Conservation (phyloP, 2,113 vertebrate species). For the Parus major region DNA sequence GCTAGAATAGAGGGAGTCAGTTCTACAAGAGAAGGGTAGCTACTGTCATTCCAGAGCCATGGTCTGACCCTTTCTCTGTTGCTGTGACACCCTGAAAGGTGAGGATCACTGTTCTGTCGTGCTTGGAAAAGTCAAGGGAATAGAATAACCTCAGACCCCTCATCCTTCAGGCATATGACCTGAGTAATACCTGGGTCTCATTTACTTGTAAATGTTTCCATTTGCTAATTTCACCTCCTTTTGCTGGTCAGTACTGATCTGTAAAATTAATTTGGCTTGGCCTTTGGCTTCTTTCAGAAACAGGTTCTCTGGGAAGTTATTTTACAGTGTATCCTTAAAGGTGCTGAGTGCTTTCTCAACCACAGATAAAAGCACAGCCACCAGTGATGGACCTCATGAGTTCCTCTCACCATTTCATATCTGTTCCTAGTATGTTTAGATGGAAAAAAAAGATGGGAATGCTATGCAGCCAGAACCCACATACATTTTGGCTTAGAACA, state of each 20-base stretch:
- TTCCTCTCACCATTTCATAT: background rate
- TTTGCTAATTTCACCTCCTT: background rate
- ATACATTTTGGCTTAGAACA: background rate
- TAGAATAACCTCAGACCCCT: background rate
- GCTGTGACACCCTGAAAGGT: background rate
- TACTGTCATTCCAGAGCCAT: background rate
- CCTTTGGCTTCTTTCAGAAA: background rate
- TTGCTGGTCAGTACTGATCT: background rate
- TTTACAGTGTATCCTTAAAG: background rate
- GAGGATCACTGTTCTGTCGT: accelerated
- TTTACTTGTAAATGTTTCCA: background rate
- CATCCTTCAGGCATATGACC: background rate
- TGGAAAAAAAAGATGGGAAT: background rate
- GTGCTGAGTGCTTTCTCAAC: background rate
- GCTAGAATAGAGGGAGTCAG: background rate
- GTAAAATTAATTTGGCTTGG: background rate
- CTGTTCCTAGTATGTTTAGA: background rate
- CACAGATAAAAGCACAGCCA: background rate
- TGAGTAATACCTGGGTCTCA: background rate
- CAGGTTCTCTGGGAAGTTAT: background rate
- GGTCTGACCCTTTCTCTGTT: background rate
- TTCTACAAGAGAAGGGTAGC: background rate
- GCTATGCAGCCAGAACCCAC: background rate
- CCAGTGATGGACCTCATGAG: background rate
- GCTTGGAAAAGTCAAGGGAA: background rate